Conservation (phyloP, 2,113 vertebrate genomes). For the Perca fluviatilis region DNA sequence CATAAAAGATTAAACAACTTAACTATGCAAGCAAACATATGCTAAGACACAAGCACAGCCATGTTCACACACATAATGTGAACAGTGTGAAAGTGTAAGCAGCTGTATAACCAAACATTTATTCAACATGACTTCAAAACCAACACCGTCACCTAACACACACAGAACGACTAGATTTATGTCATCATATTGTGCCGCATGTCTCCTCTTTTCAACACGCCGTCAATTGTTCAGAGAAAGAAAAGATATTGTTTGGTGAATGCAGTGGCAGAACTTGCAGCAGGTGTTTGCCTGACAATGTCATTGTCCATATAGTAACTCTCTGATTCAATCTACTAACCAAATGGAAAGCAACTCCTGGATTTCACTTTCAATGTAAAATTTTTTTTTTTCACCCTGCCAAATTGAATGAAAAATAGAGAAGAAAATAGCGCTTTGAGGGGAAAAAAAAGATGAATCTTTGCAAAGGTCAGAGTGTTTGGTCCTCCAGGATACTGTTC, state of each 20-base stretch:
- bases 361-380: conserved; percentile 33
- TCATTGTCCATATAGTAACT: conserved; percentile 5
- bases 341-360: conserved; percentile 36
- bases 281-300: conserved; percentile 42
- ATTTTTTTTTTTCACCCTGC: conserved; percentile 15
- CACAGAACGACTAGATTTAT: conserved; percentile 11
- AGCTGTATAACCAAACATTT: conserved; percentile 21
- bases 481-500: conserved; percentile 43
- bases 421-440: conserved; percentile 42
- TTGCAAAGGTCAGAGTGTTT: conserved; percentile 69
- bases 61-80: neutral
- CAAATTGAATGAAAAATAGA: conserved; percentile 59
- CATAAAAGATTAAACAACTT: conserved; percentile 52
- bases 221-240: neutral
- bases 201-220: neutral
- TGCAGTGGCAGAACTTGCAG: conserved; percentile 28
- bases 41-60: neutral
- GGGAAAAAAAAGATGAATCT: conserved; percentile 47
- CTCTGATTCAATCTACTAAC: conserved; percentile 30
- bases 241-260: conserved; percentile 1
- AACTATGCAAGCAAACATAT: conserved; percentile 9
- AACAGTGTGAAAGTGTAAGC: neutral
- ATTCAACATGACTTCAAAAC: conserved; percentile 14
- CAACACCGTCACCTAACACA: conserved; percentile 4
- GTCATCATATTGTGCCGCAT: neutral